These are phyloP conservation scores for Morbakka virulenta DNA, from an alignment of 30 jellyfish, hydroid and myxozoan genomes.

Conservation along the genomic window DNA sequence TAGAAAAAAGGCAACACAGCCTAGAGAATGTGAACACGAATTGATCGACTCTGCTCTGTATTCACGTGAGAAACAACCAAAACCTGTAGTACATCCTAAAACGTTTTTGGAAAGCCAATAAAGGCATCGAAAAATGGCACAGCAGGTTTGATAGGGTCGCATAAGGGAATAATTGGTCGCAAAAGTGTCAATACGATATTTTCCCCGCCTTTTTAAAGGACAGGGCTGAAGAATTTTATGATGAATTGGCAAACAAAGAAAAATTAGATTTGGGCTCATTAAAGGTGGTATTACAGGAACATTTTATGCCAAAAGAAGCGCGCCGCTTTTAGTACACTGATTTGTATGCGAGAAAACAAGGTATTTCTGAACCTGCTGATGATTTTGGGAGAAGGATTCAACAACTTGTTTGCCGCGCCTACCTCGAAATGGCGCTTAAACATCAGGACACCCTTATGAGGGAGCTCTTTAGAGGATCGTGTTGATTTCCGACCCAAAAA, in stretches of 20 bases:
- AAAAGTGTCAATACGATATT: conserved; percentile 1
- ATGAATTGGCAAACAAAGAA: neutral
- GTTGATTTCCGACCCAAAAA: conserved; percentile 13
- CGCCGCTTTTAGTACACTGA: conserved; percentile 28
- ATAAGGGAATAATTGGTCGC: too few species aligned
- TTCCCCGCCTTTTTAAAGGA: conserved; percentile 21
- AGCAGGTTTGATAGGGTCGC: too few species aligned
- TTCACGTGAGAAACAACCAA: neutral
- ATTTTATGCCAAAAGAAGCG: conserved; percentile 39
- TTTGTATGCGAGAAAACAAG: conserved; percentile 10
- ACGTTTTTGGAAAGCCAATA: too few species aligned
- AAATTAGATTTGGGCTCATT: neutral
- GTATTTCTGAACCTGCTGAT: conserved; percentile 11
- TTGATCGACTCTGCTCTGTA: too few species aligned
- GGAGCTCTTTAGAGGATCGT: too few species aligned
- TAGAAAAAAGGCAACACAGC: neutral
- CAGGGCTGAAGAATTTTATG: conserved; percentile 41
- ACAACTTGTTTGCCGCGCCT: conserved; percentile 33
- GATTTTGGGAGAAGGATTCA: conserved; percentile 29
- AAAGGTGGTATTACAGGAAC: conserved; percentile 5
- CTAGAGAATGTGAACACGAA: neutral
- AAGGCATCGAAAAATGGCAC: too few species aligned
- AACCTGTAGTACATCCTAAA: conserved; percentile 13
- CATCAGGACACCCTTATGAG: conserved; percentile 47
- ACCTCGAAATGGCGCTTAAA: conserved; percentile 12